Percentiles rank a stretch among this genome's conserved stretches.
phyloP scores from a whole-genome alignment of 1,140 invertebrate species.

The Diabrotica virgifera region DNA sequence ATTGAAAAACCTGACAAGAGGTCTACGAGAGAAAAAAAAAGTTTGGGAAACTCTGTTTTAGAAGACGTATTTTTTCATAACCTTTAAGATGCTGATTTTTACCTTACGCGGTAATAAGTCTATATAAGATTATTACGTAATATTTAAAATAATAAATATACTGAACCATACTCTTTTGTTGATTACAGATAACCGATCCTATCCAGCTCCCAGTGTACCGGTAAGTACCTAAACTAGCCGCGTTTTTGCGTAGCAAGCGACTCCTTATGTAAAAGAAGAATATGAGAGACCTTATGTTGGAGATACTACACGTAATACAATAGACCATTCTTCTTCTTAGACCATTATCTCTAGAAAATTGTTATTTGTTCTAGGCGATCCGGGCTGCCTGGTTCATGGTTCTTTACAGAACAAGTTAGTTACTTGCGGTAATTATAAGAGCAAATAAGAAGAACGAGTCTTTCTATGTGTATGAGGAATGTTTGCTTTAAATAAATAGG shows the following conservation, averaged over 20 bases:
- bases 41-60: too few relatives aligned
- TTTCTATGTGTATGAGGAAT: too few relatives aligned
- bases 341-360: constrained; percentile 1
- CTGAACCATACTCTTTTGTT: not conserved
- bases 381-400: not conserved
- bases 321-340: constrained; percentile 2
- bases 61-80: too few relatives aligned
- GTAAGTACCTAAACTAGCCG: not conserved
- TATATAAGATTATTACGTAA: too few relatives aligned
- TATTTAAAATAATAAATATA: too few relatives aligned
- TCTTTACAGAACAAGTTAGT: not conserved
- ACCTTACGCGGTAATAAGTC: too few relatives aligned
- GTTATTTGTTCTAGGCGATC: not conserved
- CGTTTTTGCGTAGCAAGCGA: not conserved
- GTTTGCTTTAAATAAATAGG: too few relatives aligned
- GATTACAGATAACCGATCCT: not conserved
- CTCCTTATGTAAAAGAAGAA: not conserved
- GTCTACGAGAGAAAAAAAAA: too few relatives aligned
- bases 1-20: too few relatives aligned
- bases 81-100: too few relatives aligned
- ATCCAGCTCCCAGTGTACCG: not conserved
- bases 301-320: constrained; percentile 3
- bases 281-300: not conserved
- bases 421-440: not conserved
- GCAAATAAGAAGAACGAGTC: not conserved